Evolutionary conservation across 2,113 vertebrate species (phyloP), one percentile per base, ranked within the genome.

Genomic region (Atrichornis clamosus): DNA sequence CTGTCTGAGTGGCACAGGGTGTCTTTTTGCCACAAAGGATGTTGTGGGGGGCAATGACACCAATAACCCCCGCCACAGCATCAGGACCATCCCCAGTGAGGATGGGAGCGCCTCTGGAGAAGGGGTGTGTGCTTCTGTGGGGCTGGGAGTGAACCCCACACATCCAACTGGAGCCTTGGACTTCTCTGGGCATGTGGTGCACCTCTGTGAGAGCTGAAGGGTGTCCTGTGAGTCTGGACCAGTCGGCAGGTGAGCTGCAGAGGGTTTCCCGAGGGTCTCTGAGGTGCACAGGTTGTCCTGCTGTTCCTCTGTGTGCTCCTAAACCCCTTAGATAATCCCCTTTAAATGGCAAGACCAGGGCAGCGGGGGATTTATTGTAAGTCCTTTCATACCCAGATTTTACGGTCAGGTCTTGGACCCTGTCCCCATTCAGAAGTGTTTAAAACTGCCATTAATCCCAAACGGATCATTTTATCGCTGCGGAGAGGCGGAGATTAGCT

Each of bases 321-420:
- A 93, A 95, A 89, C 94, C 93, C 78, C 90, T 92, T 85, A 84
- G 76, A 53, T 85, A 96, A 94, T 96, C 90, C 76, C 85, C 83
- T 94, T 89, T 90, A 96, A 96, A 95, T 78, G 92, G 92, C 86
- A 50, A 67, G 96, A 42, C 79, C 17, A 70, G 90, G 93, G 88
- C 95, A 90, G 63, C 1, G 5, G 27, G 75, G 93, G 92, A 96
- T 96, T 97, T 97, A 95, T 74, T 94, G 90, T 90, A 96, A 97
- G 59, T 87, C 72, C 67, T 94, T 94, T 92, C 78, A 73, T 89
- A 90, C 72, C 76, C 60, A 85, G 92, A 95, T 94, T 95, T 93
- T 87, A 88, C 4, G 60, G 78, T 91, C 87, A 70, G 78, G 84
- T 82, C 87, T 74, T 32, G 93, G 88, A 49, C 95, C 75, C 83